Conservation (phyloP, 1,140 invertebrate species). For the Latrodectus geometricus region DNA sequence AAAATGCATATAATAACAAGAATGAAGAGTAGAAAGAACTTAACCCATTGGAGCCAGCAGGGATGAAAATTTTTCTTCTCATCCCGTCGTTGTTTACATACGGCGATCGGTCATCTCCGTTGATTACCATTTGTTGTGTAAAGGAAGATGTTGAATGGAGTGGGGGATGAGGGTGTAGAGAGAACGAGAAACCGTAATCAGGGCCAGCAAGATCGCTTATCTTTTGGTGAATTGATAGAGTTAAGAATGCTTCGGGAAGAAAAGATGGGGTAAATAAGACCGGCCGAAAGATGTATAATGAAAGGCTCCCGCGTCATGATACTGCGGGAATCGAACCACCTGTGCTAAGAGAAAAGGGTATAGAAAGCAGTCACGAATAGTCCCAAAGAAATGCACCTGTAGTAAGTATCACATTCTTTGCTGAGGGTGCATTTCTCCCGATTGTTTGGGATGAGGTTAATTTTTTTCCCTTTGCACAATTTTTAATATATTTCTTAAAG, state of each 20-base stretch:
- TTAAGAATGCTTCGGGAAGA: conserved; percentile 34
- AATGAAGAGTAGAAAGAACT: background rate
- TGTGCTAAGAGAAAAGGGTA: conserved; percentile 11
- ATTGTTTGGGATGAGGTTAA: background rate
- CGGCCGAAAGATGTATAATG: conserved; percentile 23
- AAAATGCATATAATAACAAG: background rate
- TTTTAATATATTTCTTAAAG: background rate
- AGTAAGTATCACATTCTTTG: background rate
- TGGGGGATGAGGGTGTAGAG: background rate
- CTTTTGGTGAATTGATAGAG: conserved; percentile 33
- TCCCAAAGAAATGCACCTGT: conserved; percentile 46
- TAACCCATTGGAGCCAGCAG: conserved; percentile 6
- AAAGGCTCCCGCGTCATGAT: conserved; percentile 32
- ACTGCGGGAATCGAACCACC: conserved; percentile 43
- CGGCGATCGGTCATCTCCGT: conserved; percentile 30
- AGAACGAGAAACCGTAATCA: conserved; percentile 2
- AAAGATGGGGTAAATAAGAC: conserved; percentile 38
- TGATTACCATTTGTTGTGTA: conserved; percentile 58
- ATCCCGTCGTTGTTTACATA: conserved; percentile 14
- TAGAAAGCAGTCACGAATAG: conserved; percentile 38
- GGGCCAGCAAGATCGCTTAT: conserved; percentile 42
- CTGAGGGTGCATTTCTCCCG: conserved; percentile 13
- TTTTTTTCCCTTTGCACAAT: background rate
- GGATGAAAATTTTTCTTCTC: conserved; percentile 10
- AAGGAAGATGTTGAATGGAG: conserved; percentile 48